Base-by-base conservation (phyloP, 2,797 vertebrate genomes). In the Linurgus olivaceus region DNA sequence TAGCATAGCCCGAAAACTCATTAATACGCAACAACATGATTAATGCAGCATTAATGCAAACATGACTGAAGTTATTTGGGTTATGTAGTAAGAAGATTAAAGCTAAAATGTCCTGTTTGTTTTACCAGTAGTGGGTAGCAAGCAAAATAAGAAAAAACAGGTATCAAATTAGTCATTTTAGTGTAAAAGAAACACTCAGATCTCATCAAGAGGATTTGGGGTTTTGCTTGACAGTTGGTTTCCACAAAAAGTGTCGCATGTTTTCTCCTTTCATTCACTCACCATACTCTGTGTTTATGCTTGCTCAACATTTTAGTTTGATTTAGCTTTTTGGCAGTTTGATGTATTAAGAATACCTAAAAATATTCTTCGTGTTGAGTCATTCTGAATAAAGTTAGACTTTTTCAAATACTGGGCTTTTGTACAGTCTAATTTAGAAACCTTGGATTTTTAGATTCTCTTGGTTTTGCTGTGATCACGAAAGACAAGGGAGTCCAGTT, bases 11-110 rank as follows among this genome's bases (percentile, higher is more conserved):
- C 98, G 98, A 99, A 99, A 99, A 99, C 99, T 99, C 99, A 99
- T 99, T 99, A 99, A 99, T 99, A 99, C 98, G 98, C 98, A 99
- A 99, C 98, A 99, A 98, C 99, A 99, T 99, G 99, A 99, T 99
- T 99, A 99, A 99, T 99, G 99, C 99, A 98, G 98, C 99, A 99
- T 98, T 98, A 99, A 99, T 98, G 98, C 98, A 99, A 99, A 99
- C 99, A 99, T 99, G 99, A 99, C 99, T 99, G 99, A 99, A 99
- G 99, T 99, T 99, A 99, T 99, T 99, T 99, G 98, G 99, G 98
- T 99, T 99, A 99, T 99, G 99, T 99, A 99, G 98, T 99, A 99
- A 99, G 99, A 98, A 99, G 99, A 99, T 99, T 99, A 98, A 98
- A 99, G 98, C 98, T 99, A 99, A 99, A 99, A 98, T 98, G 98